A percentile compares a stretch with the other conserved stretches of the same genome.
These are phyloP conservation scores for Meta bourneti DNA, from an alignment of 2,888 invertebrate species.

Conservation along the genomic window DNA sequence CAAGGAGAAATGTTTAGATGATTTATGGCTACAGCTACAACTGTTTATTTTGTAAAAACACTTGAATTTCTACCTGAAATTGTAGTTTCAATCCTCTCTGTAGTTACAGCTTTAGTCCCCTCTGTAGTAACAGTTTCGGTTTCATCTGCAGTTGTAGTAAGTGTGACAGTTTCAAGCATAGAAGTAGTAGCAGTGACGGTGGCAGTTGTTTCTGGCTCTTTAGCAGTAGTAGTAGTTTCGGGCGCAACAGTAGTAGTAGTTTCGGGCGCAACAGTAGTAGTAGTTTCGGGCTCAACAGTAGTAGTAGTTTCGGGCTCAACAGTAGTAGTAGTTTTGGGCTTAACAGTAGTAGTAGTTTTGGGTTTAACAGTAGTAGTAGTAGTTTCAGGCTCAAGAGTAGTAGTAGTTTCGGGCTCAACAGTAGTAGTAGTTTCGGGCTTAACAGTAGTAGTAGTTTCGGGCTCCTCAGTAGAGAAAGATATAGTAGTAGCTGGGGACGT, in stretches of 20 bases:
- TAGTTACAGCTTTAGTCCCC: not conserved
- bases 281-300: not conserved
- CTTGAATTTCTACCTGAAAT: not conserved
- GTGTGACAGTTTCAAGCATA: not conserved
- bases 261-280: not conserved
- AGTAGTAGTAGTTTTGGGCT: conserved; percentile 15
- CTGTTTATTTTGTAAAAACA: not conserved
- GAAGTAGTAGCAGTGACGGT: conserved; percentile 23
- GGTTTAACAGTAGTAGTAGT: not conserved
- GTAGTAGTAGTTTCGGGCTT: not conserved
- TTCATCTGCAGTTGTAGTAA: not conserved
- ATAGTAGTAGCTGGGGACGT: not conserved
- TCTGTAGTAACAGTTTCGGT: not conserved
- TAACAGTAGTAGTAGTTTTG: not conserved
- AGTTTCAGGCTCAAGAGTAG: not conserved
- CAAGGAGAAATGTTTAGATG: not conserved
- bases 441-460: not conserved
- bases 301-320: not conserved
- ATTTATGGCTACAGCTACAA: not conserved
- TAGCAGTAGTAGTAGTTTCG: not conserved
- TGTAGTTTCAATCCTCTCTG: not conserved
- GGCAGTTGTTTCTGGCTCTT: not conserved
- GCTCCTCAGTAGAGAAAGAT: not conserved
- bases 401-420: not conserved
- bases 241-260: not conserved